Conservation (phyloP, 2,888 invertebrate genomes). For the Psylliodes chrysocephalus region DNA sequence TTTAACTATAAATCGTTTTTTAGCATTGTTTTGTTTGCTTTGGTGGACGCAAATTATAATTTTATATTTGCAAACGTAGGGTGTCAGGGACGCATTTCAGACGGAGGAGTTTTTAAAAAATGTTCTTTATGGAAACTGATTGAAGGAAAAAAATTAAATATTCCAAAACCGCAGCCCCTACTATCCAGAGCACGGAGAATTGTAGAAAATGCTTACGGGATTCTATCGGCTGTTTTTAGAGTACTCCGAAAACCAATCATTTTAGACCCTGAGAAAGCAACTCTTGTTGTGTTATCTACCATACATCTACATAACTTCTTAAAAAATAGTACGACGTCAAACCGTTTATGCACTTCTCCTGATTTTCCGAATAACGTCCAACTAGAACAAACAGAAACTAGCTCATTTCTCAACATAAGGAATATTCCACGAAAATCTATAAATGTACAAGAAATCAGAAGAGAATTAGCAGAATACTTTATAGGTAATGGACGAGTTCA, state of each 20-base stretch:
- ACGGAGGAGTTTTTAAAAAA: constrained; percentile 32
- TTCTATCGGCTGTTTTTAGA: constrained; percentile 14
- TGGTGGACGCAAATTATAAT: too few relatives aligned
- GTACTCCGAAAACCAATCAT: constrained; percentile 43
- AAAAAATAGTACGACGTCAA: constrained; percentile 8
- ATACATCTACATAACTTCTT: constrained; percentile 35
- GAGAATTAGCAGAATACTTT: too few relatives aligned
- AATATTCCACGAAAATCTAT: too few relatives aligned
- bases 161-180: constrained; percentile 19
- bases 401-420: too few relatives aligned
- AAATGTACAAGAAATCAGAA: too few relatives aligned
- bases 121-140: constrained; percentile 22
- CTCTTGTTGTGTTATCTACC: constrained; percentile 27
- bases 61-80: too few relatives aligned
- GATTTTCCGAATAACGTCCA: not conserved
- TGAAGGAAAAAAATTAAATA: constrained; percentile 28
- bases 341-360: constrained; percentile 16
- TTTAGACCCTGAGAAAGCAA: constrained; percentile 35
- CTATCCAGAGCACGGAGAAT: constrained; percentile 41
- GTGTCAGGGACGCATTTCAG: too few relatives aligned
- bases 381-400: too few relatives aligned
- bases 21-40: too few relatives aligned
- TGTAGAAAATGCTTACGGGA: constrained; percentile 37
- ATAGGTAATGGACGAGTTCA: too few relatives aligned
- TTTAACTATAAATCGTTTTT: too few relatives aligned